Percentiles rank a stretch among this genome's conserved stretches.
These are phyloP conservation scores for Ectobius pallidus DNA, from an alignment of 2,888 invertebrate species.

Conservation along the genomic window DNA sequence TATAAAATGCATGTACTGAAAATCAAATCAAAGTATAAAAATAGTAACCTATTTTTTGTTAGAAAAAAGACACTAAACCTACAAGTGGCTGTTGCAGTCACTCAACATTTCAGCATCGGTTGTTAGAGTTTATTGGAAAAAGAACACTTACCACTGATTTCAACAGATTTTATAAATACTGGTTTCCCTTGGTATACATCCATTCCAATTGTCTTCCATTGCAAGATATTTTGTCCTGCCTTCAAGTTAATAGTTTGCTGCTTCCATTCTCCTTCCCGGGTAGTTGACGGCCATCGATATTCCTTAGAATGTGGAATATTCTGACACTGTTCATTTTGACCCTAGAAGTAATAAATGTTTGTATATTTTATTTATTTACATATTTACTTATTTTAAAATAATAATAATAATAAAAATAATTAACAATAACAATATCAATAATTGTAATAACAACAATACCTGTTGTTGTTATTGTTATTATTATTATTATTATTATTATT, in stretches of 20 bases:
- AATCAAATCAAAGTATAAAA: no score
- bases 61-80: no score
- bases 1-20: no score
- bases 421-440: not conserved
- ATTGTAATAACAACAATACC: no score
- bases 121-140: no score
- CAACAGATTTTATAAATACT: constrained; percentile 55
- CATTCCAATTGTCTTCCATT: constrained; percentile 60
- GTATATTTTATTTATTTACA: not conserved
- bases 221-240: constrained; percentile 59
- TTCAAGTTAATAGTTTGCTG: constrained; percentile 54
- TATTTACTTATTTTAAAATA: no score
- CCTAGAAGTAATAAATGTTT: constrained; percentile 49
- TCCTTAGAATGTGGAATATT: constrained; percentile 54
- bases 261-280: constrained; percentile 57
- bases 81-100: no score
- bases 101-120: no score
- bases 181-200: constrained; percentile 52
- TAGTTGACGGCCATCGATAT: constrained; percentile 55
- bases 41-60: no score
- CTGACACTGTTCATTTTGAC: constrained; percentile 60
- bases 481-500: no score
- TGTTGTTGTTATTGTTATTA: no score
- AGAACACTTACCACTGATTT: constrained; percentile 51
- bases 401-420: not conserved